Base-by-base conservation (phyloP, 2,888 invertebrate species). In the Leptopilina myrica region DNA sequence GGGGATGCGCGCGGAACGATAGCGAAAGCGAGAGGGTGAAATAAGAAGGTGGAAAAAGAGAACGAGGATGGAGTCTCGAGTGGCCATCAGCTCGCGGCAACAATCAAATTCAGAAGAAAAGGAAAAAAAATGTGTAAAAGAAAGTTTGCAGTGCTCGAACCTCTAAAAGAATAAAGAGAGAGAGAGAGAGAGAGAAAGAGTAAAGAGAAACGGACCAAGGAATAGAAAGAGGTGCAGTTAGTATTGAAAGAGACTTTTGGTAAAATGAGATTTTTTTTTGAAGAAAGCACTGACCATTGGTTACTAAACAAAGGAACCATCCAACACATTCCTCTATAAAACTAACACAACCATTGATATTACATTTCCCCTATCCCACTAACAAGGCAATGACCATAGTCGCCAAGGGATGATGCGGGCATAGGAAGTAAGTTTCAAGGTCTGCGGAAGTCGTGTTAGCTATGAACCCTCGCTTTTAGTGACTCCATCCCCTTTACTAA, bases 61-160 rank as follows among this genome's bases (percentile, higher is more conserved):
- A 76, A 49, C 20, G 15, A 73, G 56, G 73, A 73, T 56, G 73
- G 15, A 73, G 73, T 15, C 46, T 80, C 76, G 80, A 87, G 84
- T 86, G 79, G 81, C 83, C 82, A 86, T 87, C 83, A 80, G 83
- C 82, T 85, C 78, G 76, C 79, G 82, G 84, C 83, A 85, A 85
- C 84, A 86, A 88, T 87, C 84, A 86, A 87, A 85, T 86, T 84
- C 84, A 79, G 83, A 78, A 79, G 84, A 81, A 82, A 79, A 81
- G 12, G 11, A 67, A 80, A 85, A 82, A 79, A 80, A 66, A 43
- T 43, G 76, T 40, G 83, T 76, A 33, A 33, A 84, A 85, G 80
- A 84, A 87, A 86, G 85, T 87, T 87, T 86, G 81, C 81, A 80
- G 83, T 82, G 83, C 80, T 78, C 79, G 76, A 78, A 75, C 80